These are phyloP conservation scores for Dysmachus trigonus DNA, from an alignment of 2,888 invertebrate species.

Conservation along the genomic window DNA sequence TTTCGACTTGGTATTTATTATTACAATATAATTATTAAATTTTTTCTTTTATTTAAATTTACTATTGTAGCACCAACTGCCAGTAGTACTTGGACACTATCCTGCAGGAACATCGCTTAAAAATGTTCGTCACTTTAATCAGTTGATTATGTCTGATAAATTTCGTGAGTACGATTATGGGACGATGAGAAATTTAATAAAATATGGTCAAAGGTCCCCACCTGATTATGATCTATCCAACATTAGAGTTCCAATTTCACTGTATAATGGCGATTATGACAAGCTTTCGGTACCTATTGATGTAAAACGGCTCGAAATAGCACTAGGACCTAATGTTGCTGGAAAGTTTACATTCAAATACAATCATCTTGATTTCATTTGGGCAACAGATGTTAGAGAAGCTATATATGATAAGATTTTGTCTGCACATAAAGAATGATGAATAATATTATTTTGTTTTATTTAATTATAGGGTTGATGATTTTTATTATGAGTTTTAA, in stretches of 20 bases:
- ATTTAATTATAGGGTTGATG: background rate
- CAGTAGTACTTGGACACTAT: background rate
- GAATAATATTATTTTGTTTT: too few species aligned
- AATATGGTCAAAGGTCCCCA: conserved; percentile 66
- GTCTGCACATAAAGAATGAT: background rate
- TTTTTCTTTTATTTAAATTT: background rate
- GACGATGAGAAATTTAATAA: conserved; percentile 58
- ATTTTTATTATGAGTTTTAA: background rate
- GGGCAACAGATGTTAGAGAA: background rate
- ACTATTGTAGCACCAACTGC: background rate
- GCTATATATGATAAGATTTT: background rate
- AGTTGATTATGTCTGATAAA: background rate
- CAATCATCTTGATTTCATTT: conserved; percentile 63
- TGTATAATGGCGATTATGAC: conserved; percentile 67
- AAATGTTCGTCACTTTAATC: background rate
- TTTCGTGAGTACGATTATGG: background rate
- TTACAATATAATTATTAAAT: background rate
- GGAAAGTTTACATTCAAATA: background rate
- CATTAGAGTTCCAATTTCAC: conserved; percentile 67
- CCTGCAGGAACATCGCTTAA: background rate
- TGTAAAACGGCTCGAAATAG: background rate
- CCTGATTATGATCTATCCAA: conserved; percentile 68
- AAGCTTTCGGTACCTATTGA: background rate
- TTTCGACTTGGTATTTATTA: background rate
- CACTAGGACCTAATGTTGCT: background rate